Percentiles rank a stretch among this genome's conserved stretches.
Conservation (phyloP, 2,888 invertebrate genomes). For the Pachymerium ferrugineum region DNA sequence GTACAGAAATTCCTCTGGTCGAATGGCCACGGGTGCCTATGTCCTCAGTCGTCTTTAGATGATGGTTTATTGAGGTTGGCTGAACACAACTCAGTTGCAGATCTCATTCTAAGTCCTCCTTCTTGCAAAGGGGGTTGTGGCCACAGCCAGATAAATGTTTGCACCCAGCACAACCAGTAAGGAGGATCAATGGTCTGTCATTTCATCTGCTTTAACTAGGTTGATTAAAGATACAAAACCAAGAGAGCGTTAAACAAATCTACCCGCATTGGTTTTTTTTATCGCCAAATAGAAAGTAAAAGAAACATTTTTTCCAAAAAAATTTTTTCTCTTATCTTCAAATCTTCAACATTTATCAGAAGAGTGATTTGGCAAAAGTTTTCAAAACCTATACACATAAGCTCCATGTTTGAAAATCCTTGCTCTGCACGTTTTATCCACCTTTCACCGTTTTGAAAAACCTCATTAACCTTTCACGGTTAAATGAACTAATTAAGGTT, state of each 20-base stretch:
- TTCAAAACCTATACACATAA: not conserved
- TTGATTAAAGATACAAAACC: slow-evolving; percentile 2
- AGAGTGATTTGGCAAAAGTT: not conserved
- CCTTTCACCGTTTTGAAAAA: not conserved
- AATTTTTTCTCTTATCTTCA: too few relatives aligned
- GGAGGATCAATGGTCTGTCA: not conserved
- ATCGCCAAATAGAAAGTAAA: not conserved
- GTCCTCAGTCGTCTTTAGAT: not conserved
- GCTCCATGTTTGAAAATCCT: not conserved
- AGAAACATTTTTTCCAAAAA: not conserved
- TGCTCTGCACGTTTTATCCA: not conserved
- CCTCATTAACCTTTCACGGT: not conserved
- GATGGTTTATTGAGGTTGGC: slow-evolving; percentile 21
- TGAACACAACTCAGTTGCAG: slow-evolving; percentile 13
- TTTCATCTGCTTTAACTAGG: not conserved
- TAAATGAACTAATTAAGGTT: not conserved
- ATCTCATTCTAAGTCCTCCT: not conserved
- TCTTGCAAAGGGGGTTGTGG: not conserved
- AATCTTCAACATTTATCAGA: not conserved
- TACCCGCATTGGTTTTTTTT: not conserved
- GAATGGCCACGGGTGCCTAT: not conserved
- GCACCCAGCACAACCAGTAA: not conserved
- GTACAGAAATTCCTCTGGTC: too few relatives aligned
- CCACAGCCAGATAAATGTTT: slow-evolving; percentile 11
- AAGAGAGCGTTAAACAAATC: not conserved